Base-by-base conservation (phyloP, 2,113 vertebrate genomes). In the Megalops atlanticus region DNA sequence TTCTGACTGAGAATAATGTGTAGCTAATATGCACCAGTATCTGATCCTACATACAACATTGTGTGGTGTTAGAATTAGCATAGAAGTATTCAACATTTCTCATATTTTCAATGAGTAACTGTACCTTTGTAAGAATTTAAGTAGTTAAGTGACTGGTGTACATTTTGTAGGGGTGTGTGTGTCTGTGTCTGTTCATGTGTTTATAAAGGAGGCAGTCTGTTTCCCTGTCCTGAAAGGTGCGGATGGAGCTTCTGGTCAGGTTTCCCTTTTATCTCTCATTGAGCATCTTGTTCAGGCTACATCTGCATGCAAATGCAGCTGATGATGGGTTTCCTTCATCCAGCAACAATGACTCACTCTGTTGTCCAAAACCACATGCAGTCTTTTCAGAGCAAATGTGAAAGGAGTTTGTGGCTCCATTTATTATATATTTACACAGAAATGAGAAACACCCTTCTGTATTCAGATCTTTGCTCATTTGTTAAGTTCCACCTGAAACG, bases 21-120 rank as follows among this genome's bases (percentile, higher is more conserved):
- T 92, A 84, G 77, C 86, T 52, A 40, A 77, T 82, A 72, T 73
- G 68, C 86, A 84, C 86, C 85, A 52, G 85, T 88, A 87, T 85
- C 85, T 82, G 84, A 87, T 88, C 88, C 87, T 84, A 85, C 68
- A 85, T 27, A 24, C 64, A 77, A 82, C 27, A 86, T 90, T 89
- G 85, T 85, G 43, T 87, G 91, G 85, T 90, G 88, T 92, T 91
- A 89, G 87, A 85, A 45, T 88, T 91, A 88, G 86, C 88, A 81
- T 76, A 70, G 83, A 79, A 80, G 87, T 89, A 85, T 89, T 86
- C 75, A 81, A 75, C 82, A 86, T 90, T 85, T 52, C 85, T 38
- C 36, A 85, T 87, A 83, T 89, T 88, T 31, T 73, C 86, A 73
- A 69, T 80, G 83, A 91, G 88, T 91, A 88, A 89, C 88, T 88